Evolutionary conservation across 2,888 invertebrate species (phyloP).

Genomic region (Ichneumon xanthorius): DNA sequence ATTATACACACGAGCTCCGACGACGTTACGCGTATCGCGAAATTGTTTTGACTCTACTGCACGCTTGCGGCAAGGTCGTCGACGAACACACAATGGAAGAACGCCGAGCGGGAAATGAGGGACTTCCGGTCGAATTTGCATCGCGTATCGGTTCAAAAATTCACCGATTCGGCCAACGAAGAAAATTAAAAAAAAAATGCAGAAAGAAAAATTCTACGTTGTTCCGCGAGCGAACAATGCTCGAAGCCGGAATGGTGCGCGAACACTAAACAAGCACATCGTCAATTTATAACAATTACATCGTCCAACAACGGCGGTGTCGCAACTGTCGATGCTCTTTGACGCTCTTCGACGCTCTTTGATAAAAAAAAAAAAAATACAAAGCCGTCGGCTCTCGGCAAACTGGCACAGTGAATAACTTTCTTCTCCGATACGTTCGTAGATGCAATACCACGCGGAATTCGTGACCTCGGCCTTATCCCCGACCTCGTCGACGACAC

Average conservation of each 20-base stretch:
- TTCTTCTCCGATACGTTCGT: background rate
- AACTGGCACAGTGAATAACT: background rate
- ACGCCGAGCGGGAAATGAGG: background rate
- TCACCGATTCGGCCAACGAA: background rate
- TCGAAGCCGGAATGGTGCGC: too few relatives aligned
- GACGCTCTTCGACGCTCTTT: too few relatives aligned
- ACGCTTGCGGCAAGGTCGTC: background rate
- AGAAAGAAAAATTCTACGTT: background rate
- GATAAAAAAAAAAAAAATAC: too few relatives aligned
- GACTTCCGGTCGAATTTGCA: constrained; percentile 1
- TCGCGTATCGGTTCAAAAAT: background rate
- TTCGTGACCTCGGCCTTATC: constrained; percentile 27
- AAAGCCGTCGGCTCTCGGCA: background rate
- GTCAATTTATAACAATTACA: too few relatives aligned
- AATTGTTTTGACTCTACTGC: background rate
- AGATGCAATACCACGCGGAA: background rate
- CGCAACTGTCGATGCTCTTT: too few relatives aligned
- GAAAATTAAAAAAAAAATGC: background rate
- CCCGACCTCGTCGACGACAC: constrained; percentile 14
- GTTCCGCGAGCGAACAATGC: too few relatives aligned
- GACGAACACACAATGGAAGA: background rate
- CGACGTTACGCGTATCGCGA: background rate
- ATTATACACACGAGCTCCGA: background rate
- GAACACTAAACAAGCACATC: too few relatives aligned
- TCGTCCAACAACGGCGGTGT: too few relatives aligned